These are phyloP conservation scores for Benthosema pterotum DNA, from an alignment of 2,797 vertebrate genomes.

Conservation along the genomic window DNA sequence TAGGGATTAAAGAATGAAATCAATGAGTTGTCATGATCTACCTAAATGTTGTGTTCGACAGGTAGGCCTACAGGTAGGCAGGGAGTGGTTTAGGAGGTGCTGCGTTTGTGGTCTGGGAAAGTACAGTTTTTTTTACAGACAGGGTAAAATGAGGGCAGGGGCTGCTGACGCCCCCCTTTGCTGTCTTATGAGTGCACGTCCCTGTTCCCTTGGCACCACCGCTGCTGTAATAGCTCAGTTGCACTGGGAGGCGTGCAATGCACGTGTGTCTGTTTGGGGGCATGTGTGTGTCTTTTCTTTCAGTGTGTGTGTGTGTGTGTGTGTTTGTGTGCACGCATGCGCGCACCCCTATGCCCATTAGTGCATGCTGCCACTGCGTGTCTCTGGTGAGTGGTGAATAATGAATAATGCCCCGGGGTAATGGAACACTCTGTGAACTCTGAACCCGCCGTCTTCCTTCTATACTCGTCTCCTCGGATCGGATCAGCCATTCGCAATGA, in stretches of 20 bases:
- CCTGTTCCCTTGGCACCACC: constrained; percentile 30
- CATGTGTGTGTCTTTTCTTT: background rate
- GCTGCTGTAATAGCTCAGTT: constrained; percentile 49
- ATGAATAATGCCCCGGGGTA: constrained; percentile 47
- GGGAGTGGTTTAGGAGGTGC: no score
- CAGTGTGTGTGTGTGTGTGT: constrained; percentile 15
- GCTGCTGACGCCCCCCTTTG: no score
- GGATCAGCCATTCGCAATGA: constrained; percentile 9
- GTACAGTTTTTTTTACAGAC: no score
- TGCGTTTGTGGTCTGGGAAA: no score
- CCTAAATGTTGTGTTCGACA: no score
- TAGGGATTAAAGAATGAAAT: no score
- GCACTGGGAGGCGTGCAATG: constrained; percentile 26
- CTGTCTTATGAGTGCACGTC: no score
- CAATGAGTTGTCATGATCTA: no score
- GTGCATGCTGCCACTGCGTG: constrained; percentile 27
- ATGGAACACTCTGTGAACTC: constrained; percentile 41
- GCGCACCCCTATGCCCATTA: background rate
- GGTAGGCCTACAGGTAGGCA: no score
- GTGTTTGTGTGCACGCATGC: constrained; percentile 7
- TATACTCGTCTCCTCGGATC: constrained; percentile 38
- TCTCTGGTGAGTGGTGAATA: constrained; percentile 60
- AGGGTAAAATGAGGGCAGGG: no score
- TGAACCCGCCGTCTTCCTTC: constrained; percentile 11
- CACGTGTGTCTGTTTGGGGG: constrained; percentile 14